Conservation (phyloP, 2,113 vertebrate genomes). For the Pelvicachromis taeniatus region DNA sequence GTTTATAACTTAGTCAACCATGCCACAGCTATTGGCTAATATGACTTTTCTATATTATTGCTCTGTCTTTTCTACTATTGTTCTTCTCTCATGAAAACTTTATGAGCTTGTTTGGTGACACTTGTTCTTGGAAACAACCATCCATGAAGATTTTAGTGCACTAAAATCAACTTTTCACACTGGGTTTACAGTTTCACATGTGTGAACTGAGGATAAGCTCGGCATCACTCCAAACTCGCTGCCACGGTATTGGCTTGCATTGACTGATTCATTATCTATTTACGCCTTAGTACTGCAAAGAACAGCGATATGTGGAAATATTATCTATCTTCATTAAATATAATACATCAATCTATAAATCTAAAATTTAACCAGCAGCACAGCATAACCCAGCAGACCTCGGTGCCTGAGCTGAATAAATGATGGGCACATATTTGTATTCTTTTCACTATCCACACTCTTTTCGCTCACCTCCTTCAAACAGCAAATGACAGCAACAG, state of each 20-base stretch:
- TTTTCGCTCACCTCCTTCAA: constrained; percentile 7
- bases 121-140: background rate
- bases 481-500: constrained; percentile 5
- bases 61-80: background rate
- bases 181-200: background rate
- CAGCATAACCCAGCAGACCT: background rate
- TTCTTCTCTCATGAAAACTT: background rate
- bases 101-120: background rate
- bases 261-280: background rate
- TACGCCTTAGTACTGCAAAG: background rate
- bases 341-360: background rate
- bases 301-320: background rate
- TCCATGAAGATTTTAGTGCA: background rate
- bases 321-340: background rate
- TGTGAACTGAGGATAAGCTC: background rate
- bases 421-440: background rate
- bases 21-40: background rate
- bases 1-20: background rate
- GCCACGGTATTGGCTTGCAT: background rate
- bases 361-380: background rate
- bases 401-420: background rate
- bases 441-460: background rate
- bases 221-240: background rate
- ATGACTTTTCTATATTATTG: background rate
- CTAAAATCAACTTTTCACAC: background rate